These are phyloP conservation scores for Synanthedon tipuliformis DNA, from an alignment of 2,888 invertebrate genomes.

Conservation along the genomic window DNA sequence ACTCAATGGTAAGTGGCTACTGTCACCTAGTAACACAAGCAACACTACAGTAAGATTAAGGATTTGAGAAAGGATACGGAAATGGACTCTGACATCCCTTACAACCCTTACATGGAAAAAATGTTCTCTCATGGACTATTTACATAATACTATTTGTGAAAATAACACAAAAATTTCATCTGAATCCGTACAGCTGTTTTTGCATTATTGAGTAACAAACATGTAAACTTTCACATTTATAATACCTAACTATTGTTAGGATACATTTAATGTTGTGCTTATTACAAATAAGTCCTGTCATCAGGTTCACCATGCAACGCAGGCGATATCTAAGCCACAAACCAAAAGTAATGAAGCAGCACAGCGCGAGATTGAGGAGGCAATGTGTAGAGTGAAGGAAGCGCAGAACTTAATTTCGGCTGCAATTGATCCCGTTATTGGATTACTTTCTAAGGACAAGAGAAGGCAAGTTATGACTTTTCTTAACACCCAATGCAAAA, in stretches of 20 bases:
- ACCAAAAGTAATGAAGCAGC: constrained; percentile 96
- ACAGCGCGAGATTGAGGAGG: constrained; percentile 95
- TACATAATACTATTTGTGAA: no score
- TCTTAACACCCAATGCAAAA: no score
- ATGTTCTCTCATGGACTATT: no score
- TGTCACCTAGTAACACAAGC: no score
- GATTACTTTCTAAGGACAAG: constrained; percentile 87
- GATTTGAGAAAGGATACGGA: neutral
- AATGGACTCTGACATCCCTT: neutral
- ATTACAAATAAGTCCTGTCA: neutral
- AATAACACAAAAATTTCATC: no score
- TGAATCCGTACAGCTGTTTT: neutral
- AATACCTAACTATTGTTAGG: no score
- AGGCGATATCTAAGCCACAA: constrained; percentile 91
- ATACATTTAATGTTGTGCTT: neutral
- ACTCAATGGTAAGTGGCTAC: no score
- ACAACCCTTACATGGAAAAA: no score
- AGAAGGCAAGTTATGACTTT: constrained; percentile 56
- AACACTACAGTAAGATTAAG: no score
- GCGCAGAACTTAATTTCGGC: constrained; percentile 95
- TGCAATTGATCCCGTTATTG: constrained; percentile 91
- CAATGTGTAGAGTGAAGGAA: constrained; percentile 96
- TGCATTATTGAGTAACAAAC: neutral
- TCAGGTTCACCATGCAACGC: constrained; percentile 91
- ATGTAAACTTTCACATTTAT: neutral